A percentile compares a stretch with the other conserved stretches of the same genome.
phyloP scores from a whole-genome alignment of 2,888 invertebrate genomes.

The Synanthedon vespiformis region DNA sequence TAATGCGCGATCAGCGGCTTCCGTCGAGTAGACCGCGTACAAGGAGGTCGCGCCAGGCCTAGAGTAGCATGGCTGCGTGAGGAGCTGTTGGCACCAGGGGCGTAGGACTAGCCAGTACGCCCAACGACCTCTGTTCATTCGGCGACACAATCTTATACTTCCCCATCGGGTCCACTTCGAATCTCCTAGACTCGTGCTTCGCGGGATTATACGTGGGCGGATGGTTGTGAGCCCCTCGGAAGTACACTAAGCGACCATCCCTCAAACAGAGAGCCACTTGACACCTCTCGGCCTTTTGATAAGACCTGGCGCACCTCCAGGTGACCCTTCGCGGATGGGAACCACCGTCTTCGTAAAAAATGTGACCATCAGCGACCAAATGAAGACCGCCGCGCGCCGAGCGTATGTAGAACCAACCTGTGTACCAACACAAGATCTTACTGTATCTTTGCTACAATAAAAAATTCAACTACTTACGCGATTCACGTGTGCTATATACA shows the following conservation, averaged over 20 bases:
- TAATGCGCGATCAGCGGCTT: slow-evolving; percentile 42
- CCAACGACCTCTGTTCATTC: slow-evolving; percentile 12
- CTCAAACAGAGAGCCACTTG: slow-evolving; percentile 60
- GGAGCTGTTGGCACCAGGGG: slow-evolving; percentile 41
- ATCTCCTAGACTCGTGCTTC: slow-evolving; percentile 57
- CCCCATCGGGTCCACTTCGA: slow-evolving; percentile 61
- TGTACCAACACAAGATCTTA: slow-evolving; percentile 13
- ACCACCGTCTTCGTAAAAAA: slow-evolving; percentile 65
- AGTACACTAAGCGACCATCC: slow-evolving; percentile 61
- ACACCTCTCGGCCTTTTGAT: slow-evolving; percentile 62
- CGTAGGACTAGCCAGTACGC: slow-evolving; percentile 21
- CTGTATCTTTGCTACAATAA: too few relatives aligned
- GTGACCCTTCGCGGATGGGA: slow-evolving; percentile 61
- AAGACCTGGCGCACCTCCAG: slow-evolving; percentile 62
- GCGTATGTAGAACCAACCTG: slow-evolving; percentile 66
- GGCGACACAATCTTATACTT: slow-evolving; percentile 62
- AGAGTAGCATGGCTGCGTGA: slow-evolving; percentile 52
- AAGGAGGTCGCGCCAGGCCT: slow-evolving; percentile 70
- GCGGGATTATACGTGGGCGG: slow-evolving; percentile 56
- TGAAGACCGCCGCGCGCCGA: slow-evolving; percentile 63
- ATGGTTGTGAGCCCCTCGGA: slow-evolving; percentile 59
- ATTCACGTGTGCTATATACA: background rate
- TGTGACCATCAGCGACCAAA: slow-evolving; percentile 58
- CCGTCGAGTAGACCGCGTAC: slow-evolving; percentile 54
- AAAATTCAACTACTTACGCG: too few relatives aligned